Evolutionary conservation across 2,113 vertebrate genomes (phyloP).

Genomic region (Prolemur simus): DNA sequence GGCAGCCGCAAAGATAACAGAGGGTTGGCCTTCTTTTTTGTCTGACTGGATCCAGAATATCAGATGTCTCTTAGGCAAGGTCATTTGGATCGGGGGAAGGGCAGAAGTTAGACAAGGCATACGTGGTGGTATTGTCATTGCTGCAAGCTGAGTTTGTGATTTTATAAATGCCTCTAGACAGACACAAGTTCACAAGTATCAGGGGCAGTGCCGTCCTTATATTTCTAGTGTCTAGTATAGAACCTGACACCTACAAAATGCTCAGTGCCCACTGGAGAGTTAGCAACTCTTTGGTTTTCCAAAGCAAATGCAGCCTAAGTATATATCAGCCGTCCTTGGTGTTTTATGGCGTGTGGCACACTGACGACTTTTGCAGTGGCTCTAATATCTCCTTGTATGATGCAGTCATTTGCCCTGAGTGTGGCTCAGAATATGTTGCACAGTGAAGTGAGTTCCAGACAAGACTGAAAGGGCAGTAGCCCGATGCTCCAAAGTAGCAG

Average conservation of each 20-base stretch:
- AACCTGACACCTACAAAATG: neutral
- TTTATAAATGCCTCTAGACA: neutral
- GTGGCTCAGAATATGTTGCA: neutral
- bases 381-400: neutral
- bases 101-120: neutral
- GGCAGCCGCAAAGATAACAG: neutral
- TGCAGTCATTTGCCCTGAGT: neutral
- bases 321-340: rapidly evolving
- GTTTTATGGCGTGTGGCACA: neutral
- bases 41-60: neutral
- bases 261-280: no score
- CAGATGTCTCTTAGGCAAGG: neutral
- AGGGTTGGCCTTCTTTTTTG: neutral
- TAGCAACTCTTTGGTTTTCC: neutral
- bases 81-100: neutral
- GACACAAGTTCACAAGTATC: rapidly evolving
- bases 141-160: neutral
- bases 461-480: constrained; percentile 2
- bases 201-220: rapidly evolving
- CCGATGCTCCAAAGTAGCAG: constrained; percentile 46
- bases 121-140: rapidly evolving
- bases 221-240: rapidly evolving
- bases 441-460: constrained; percentile 1
- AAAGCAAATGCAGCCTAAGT: neutral
- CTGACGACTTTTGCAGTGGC: neutral